These are phyloP conservation scores for Microplitis mediator DNA, from an alignment of 1,140 invertebrate species.

Conservation along the genomic window DNA sequence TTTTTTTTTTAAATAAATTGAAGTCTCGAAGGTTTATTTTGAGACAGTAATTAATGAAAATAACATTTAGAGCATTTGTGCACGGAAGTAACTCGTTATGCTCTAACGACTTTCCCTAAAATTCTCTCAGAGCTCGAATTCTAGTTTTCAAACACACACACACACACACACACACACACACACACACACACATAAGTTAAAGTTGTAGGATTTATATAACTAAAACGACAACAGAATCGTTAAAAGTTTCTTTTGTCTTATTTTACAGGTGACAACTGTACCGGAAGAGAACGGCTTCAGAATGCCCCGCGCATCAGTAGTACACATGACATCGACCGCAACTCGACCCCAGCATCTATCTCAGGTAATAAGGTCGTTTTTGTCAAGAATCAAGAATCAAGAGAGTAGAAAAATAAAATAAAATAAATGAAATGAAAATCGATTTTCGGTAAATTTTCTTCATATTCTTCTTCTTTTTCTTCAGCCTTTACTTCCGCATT, in stretches of 20 bases:
- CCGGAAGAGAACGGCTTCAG: conserved; percentile 58
- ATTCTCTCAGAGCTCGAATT: not conserved
- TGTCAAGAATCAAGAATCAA: not conserved
- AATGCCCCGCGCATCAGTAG: conserved; percentile 58
- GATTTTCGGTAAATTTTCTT: not conserved
- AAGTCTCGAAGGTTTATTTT: not conserved
- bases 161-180: no score
- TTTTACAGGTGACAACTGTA: conserved; percentile 59
- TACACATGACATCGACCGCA: conserved; percentile 59
- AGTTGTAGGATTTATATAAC: not conserved
- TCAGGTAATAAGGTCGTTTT: conserved; percentile 43
- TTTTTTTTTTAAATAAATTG: not conserved
- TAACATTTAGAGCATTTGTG: not conserved
- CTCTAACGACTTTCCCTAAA: conserved; percentile 1
- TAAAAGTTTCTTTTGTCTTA: conserved; percentile 20
- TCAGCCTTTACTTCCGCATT: no score
- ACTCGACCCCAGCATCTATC: conserved; percentile 59
- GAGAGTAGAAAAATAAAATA: not conserved
- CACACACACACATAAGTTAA: not conserved
- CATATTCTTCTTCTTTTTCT: no score
- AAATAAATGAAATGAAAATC: not conserved
- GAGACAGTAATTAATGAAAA: conserved; percentile 6
- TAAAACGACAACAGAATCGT: not conserved
- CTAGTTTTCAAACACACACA: not conserved
- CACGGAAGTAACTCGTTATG: conserved; percentile 1